Evolutionary conservation across 2,113 vertebrate species (phyloP).

Genomic region (Myiozetetes cayanensis): DNA sequence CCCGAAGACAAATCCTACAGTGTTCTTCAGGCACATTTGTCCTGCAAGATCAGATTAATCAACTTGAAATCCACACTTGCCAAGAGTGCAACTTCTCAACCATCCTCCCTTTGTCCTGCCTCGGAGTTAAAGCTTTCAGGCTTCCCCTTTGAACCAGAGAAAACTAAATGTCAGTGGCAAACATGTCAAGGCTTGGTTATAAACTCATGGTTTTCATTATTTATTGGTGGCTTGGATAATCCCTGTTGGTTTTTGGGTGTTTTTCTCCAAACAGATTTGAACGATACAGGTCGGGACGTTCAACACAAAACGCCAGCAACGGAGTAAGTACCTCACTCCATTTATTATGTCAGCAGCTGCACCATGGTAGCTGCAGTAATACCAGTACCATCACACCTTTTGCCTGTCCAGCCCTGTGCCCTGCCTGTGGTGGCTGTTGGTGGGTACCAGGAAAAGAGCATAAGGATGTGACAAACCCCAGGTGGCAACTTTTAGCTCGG

Average conservation of each 20-base stretch:
- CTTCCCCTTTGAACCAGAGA: neutral
- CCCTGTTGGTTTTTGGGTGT: neutral
- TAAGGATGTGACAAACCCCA: neutral
- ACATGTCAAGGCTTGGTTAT: neutral
- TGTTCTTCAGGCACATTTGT: neutral
- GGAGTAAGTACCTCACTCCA: conserved; percentile 81
- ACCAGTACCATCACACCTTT: neutral
- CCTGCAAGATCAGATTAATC: neutral
- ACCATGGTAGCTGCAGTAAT: rapidly evolving
- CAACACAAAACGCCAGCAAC: conserved; percentile 86
- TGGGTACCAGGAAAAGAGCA: neutral
- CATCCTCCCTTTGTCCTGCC: neutral
- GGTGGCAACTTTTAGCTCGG: neutral
- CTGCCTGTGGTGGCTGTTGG: neutral
- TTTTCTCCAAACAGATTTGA: conserved; percentile 82
- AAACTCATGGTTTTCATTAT: neutral
- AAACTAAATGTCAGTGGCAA: neutral
- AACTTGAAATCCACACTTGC: neutral
- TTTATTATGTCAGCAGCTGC: neutral
- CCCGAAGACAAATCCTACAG: neutral
- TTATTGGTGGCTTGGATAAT: neutral
- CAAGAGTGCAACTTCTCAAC: neutral
- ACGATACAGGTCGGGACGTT: conserved; percentile 86
- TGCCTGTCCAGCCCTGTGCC: neutral
- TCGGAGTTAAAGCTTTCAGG: neutral